Conservation (phyloP, 2,888 invertebrate genomes). For the Torymus auratus region DNA sequence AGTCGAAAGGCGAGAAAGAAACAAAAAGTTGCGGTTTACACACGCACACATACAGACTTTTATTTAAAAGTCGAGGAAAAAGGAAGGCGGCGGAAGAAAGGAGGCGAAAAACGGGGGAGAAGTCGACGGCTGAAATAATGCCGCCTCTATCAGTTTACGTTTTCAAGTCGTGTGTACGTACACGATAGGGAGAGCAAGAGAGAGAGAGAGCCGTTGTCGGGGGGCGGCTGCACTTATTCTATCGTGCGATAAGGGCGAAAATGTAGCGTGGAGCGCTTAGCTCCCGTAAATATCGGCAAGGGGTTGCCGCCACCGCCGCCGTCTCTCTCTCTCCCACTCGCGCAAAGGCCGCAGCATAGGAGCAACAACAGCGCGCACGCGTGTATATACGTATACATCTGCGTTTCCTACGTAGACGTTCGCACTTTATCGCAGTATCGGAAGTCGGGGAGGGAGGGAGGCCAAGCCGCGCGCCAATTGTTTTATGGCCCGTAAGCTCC, state of each 20-base stretch:
- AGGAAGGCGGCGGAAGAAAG: constrained; percentile 37
- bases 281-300: constrained; percentile 72
- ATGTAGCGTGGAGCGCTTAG: constrained; percentile 66
- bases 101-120: constrained; percentile 36
- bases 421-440: constrained; percentile 69
- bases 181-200: constrained; percentile 30
- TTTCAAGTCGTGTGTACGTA: constrained; percentile 55
- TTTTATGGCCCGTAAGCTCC: constrained; percentile 67
- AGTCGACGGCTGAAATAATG: constrained; percentile 59
- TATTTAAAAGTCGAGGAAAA: constrained; percentile 29
- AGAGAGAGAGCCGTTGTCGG: constrained; percentile 34
- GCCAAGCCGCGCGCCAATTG: constrained; percentile 66
- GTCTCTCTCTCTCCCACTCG: not conserved
- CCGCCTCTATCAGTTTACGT: constrained; percentile 58
- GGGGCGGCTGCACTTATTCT: constrained; percentile 68
- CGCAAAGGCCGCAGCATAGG: not conserved
- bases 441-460: constrained; percentile 60
- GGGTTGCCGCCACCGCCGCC: constrained; percentile 54
- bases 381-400: constrained; percentile 25
- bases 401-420: constrained; percentile 43
- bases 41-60: constrained; percentile 5
- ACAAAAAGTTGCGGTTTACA: not conserved
- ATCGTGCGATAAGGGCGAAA: constrained; percentile 70
- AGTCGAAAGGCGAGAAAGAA: not conserved
- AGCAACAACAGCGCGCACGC: constrained; percentile 23